phyloP scores from a whole-genome alignment of 1,140 invertebrate species.

The Sitobion miscanthi region DNA sequence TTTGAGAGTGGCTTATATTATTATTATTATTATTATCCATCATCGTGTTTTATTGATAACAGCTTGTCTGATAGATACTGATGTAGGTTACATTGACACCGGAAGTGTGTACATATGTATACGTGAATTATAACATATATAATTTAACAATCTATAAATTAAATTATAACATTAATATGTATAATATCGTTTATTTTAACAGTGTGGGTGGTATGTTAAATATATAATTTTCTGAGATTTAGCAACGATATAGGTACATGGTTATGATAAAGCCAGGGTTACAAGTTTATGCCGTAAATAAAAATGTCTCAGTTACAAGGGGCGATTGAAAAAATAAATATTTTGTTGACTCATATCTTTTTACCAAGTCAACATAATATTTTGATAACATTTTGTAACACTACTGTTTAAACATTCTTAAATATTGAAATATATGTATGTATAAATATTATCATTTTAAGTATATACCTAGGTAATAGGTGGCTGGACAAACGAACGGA shows the following conservation, averaged over 20 bases:
- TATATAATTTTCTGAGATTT: neutral
- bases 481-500: neutral
- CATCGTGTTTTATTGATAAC: neutral
- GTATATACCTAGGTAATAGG: neutral
- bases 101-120: neutral
- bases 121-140: neutral
- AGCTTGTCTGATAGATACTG: neutral
- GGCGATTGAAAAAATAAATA: neutral
- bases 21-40: neutral
- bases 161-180: neutral
- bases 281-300: no score
- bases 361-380: neutral
- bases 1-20: neutral
- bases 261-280: no score
- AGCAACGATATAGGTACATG: neutral
- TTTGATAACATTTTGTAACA: neutral
- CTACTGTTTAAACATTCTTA: neutral
- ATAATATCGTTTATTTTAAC: neutral
- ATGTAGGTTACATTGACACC: constrained; percentile 9
- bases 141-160: neutral
- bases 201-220: neutral
- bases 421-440: neutral
- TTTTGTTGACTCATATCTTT: neutral
- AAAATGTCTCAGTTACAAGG: neutral
- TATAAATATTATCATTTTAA: neutral